Percentiles rank a stretch among this genome's conserved stretches.
Conservation (phyloP, 2,113 vertebrate species). For the Zeus faber region DNA sequence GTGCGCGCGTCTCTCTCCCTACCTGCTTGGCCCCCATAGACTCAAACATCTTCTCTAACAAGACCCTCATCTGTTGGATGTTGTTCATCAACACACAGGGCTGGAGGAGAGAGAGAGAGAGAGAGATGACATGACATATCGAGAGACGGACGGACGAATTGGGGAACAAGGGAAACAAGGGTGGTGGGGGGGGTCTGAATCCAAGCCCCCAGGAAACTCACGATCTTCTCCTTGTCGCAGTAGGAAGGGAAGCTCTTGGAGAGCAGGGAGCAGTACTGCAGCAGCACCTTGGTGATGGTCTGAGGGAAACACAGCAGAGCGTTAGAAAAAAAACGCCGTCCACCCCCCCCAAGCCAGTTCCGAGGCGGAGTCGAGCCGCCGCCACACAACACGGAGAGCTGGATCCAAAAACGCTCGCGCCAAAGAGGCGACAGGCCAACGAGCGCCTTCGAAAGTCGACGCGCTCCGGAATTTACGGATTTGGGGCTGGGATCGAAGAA, state of each 20-base stretch:
- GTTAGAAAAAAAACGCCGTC: too few species aligned
- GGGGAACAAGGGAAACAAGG: too few species aligned
- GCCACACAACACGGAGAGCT: too few species aligned
- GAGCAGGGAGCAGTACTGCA: not conserved
- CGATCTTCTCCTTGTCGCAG: not conserved
- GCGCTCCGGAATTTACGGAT: too few species aligned
- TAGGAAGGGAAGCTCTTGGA: not conserved
- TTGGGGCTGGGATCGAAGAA: too few species aligned
- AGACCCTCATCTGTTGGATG: not conserved
- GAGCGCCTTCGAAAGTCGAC: too few species aligned
- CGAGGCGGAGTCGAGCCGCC: too few species aligned
- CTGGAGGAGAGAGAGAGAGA: not conserved
- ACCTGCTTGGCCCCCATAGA: constrained; percentile 2
- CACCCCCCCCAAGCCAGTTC: too few species aligned
- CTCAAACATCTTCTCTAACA: constrained; percentile 1
- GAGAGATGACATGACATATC: not conserved
- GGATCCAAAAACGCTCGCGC: too few species aligned
- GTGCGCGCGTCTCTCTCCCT: not conserved
- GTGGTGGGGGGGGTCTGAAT: too few species aligned
- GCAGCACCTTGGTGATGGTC: not conserved
- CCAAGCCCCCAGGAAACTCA: too few species aligned
- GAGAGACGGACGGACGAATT: not conserved
- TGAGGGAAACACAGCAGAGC: not conserved
- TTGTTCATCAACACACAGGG: not conserved
- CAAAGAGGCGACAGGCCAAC: too few species aligned